Percentiles rank a stretch among this genome's conserved stretches.
Evolutionary conservation across 2,888 invertebrate species (phyloP).

Genomic region (Dryocosmus kuriphilus): DNA sequence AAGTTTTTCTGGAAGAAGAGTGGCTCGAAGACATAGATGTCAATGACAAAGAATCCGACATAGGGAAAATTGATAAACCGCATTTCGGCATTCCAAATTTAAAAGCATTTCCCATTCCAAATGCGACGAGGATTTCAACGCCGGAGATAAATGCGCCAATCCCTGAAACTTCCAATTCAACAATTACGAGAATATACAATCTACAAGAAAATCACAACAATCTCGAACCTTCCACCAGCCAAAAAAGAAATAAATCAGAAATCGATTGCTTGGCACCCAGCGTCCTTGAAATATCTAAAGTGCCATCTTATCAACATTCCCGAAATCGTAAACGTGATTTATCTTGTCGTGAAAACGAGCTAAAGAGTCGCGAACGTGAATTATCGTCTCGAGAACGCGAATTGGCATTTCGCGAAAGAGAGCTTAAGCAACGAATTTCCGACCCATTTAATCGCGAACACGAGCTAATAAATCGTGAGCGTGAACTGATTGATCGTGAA

Average conservation of each 20-base stretch:
- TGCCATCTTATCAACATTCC: not conserved
- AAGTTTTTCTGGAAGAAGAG: not conserved
- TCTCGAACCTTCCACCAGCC: not conserved
- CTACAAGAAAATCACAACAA: not conserved
- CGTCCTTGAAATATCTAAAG: not conserved
- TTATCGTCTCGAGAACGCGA: not conserved
- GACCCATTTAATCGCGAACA: not conserved
- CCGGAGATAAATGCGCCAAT: not conserved
- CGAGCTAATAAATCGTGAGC: not conserved
- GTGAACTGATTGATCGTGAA: not conserved
- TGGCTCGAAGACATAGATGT: constrained; percentile 5
- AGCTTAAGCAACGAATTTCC: not conserved
- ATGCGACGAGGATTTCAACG: not conserved
- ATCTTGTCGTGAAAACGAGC: not conserved
- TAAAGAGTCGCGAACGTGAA: not conserved
- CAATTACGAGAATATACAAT: not conserved
- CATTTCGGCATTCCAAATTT: not conserved
- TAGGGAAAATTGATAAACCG: not conserved
- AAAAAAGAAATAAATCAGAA: not conserved
- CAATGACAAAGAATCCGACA: constrained; percentile 2
- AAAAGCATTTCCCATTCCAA: not conserved
- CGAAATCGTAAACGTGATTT: not conserved
- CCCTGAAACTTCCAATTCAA: not conserved
- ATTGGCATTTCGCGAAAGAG: not conserved
- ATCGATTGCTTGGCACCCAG: not conserved